These are phyloP conservation scores for Urocitellus parryii DNA, from an alignment of 2,113 vertebrate species.

Conservation along the genomic window DNA sequence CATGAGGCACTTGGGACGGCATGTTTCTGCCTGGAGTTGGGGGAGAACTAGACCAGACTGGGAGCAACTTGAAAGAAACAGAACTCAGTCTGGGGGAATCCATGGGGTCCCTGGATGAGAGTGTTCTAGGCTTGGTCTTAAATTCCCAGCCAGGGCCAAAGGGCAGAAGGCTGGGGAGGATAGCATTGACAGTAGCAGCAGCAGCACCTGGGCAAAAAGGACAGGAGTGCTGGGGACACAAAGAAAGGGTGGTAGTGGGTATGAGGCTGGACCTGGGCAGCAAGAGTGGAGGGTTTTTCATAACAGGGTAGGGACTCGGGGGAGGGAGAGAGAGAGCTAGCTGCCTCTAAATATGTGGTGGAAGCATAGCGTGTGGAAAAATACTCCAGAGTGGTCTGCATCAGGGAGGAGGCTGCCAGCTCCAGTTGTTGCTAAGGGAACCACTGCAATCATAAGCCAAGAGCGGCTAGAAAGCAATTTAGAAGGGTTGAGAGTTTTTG, in stretches of 20 bases:
- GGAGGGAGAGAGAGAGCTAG: too few relatives aligned
- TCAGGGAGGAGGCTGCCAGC: not conserved
- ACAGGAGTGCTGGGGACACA: not conserved
- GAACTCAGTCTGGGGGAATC: not conserved
- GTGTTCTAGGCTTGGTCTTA: not conserved
- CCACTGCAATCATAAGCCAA: not conserved
- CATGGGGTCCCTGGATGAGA: not conserved
- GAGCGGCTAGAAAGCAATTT: constrained; percentile 20
- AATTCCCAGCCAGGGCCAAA: not conserved
- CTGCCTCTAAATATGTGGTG: not conserved
- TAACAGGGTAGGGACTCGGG: fast-evolving
- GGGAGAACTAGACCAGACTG: fast-evolving
- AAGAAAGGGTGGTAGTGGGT: not conserved
- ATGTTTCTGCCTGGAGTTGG: not conserved
- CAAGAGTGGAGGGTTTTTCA: not conserved
- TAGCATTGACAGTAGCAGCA: not conserved
- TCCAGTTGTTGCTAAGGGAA: constrained; percentile 52
- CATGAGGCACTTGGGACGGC: not conserved
- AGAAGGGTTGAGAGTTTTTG: constrained; percentile 31
- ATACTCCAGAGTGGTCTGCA: not conserved
- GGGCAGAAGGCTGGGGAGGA: not conserved
- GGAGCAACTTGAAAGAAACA: not conserved
- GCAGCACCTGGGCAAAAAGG: not conserved
- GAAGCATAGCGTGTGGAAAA: constrained; percentile 21
- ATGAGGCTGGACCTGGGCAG: not conserved